phyloP scores from a whole-genome alignment of 2,113 vertebrate genomes.

The Nothoprocta pentlandii region DNA sequence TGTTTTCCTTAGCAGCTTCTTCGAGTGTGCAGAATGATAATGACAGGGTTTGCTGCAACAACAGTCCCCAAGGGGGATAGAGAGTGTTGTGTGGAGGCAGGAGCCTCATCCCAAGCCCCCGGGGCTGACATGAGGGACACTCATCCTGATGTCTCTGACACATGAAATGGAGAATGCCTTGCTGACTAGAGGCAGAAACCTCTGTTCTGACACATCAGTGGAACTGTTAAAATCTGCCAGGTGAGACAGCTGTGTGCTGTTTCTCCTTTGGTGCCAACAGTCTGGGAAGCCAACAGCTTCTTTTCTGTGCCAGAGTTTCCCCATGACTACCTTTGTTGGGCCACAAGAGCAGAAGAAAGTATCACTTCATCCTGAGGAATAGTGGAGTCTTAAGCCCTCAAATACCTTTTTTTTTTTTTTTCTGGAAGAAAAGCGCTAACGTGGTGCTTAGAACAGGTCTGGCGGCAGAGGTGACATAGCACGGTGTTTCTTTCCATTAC shows the following conservation, averaged over 20 bases:
- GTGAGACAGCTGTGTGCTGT: not conserved
- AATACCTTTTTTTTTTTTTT: not conserved
- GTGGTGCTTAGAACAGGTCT: not conserved
- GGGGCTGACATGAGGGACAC: constrained; percentile 27
- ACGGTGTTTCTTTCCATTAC: not conserved
- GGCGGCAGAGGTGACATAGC: not conserved
- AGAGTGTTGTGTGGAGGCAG: not conserved
- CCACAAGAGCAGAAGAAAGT: not conserved
- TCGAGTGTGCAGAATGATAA: constrained; percentile 27
- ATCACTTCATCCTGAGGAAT: not conserved
- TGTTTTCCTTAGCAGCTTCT: constrained; percentile 37
- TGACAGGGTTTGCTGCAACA: constrained; percentile 32
- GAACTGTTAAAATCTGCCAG: not conserved
- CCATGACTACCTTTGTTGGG: not conserved
- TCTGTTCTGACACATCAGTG: not conserved
- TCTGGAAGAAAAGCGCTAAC: not conserved
- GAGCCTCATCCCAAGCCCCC: not conserved
- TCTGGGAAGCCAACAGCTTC: not conserved
- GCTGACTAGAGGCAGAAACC: not conserved
- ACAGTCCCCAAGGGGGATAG: not conserved
- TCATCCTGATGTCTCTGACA: not conserved
- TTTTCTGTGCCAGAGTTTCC: not conserved
- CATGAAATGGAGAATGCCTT: not conserved
- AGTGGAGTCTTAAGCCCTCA: not conserved
- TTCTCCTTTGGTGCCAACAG: not conserved